These are phyloP conservation scores for Trochalopteron elliotii DNA, from an alignment of 2,113 vertebrate species.

Conservation along the genomic window DNA sequence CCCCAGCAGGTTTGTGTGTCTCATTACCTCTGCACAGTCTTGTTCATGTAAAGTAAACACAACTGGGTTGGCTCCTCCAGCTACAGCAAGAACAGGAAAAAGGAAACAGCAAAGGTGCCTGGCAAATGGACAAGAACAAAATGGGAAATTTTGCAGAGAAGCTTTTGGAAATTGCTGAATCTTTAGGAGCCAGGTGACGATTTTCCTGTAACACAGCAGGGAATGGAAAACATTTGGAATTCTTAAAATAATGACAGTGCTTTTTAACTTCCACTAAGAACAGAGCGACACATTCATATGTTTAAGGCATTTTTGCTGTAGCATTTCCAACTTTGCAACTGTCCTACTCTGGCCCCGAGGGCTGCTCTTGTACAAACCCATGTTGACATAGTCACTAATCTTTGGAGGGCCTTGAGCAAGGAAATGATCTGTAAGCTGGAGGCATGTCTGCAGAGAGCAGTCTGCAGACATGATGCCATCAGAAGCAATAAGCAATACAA, in stretches of 20 bases:
- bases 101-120: neutral
- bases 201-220: neutral
- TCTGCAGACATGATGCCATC: neutral
- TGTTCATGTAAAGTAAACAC: neutral
- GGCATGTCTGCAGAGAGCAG: neutral
- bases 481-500: neutral
- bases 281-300: neutral
- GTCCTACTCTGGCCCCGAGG: neutral
- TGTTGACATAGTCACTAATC: slow-evolving; percentile 15
- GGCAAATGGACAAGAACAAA: neutral
- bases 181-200: neutral
- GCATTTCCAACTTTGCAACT: neutral
- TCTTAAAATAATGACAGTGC: neutral
- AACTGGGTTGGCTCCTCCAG: neutral
- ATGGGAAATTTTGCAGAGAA: neutral
- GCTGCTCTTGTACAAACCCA: neutral
- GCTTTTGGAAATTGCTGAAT: neutral
- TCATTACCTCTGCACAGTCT: neutral
- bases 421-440: neutral
- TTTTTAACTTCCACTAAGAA: neutral
- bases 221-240: neutral
- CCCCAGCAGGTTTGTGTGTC: neutral
- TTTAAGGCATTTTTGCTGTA: neutral
- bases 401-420: neutral
- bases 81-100: neutral